These are phyloP conservation scores for Drosophila antonietae DNA, from an alignment of 2,888 invertebrate genomes.

Conservation along the genomic window DNA sequence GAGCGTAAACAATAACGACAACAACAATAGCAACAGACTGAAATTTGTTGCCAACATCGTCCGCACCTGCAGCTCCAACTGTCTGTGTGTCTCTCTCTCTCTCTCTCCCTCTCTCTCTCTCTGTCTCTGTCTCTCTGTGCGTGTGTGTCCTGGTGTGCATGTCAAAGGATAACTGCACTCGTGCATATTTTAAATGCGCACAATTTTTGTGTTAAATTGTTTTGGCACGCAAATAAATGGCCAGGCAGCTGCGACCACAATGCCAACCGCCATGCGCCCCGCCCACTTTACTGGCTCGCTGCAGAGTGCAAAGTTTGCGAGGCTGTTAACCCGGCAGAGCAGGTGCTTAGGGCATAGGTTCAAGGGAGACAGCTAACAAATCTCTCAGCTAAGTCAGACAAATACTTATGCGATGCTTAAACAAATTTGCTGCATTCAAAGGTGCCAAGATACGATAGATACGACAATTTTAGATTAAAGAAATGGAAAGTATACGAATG, in stretches of 20 bases:
- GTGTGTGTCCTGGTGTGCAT: slow-evolving; percentile 45
- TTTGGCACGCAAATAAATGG: slow-evolving; percentile 80
- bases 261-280: background rate
- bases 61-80: slow-evolving; percentile 60
- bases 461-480: background rate
- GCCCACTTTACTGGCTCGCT: background rate
- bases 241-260: slow-evolving; percentile 63
- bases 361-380: slow-evolving; percentile 66
- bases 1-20: slow-evolving; percentile 75
- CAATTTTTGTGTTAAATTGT: slow-evolving; percentile 80
- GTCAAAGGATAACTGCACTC: slow-evolving; percentile 76
- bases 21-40: slow-evolving; percentile 54
- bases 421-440: slow-evolving; percentile 18
- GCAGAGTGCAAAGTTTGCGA: slow-evolving; percentile 62
- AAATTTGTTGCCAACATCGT: slow-evolving; percentile 62
- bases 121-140: slow-evolving; percentile 11
- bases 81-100: slow-evolving; percentile 25
- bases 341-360: slow-evolving; percentile 56
- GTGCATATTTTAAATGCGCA: slow-evolving; percentile 75
- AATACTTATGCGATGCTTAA: slow-evolving; percentile 37
- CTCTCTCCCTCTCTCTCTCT: slow-evolving; percentile 13
- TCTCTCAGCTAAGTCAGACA: slow-evolving; percentile 63
- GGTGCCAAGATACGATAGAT: background rate
- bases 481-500: background rate
- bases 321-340: slow-evolving; percentile 62